Evolutionary conservation across 2,113 vertebrate species (phyloP).

Genomic region (Galbula dea): DNA sequence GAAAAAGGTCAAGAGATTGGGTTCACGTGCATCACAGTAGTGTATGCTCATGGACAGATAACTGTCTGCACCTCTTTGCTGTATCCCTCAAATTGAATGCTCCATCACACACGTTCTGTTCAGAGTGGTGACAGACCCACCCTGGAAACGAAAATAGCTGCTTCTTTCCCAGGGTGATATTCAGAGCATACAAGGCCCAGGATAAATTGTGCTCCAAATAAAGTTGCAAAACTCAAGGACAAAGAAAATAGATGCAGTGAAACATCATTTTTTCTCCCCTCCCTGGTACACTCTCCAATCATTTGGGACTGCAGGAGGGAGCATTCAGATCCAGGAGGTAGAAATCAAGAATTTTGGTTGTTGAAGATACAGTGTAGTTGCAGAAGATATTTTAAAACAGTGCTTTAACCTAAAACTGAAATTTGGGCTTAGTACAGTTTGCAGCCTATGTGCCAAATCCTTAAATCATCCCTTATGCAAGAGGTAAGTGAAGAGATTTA

Average conservation of each 20-base stretch:
- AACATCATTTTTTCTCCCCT: not conserved
- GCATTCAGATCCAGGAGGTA: not conserved
- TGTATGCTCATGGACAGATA: not conserved
- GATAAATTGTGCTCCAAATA: not conserved
- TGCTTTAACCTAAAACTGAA: not conserved
- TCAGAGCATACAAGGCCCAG: not conserved
- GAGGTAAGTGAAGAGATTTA: not conserved
- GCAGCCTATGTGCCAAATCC: not conserved
- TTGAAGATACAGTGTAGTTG: not conserved
- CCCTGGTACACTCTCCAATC: fast-evolving
- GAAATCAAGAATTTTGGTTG: not conserved
- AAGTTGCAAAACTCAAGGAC: not conserved
- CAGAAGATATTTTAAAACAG: not conserved
- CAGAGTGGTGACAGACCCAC: not conserved
- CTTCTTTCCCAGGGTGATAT: not conserved
- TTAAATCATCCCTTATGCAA: not conserved
- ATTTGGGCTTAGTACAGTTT: not conserved
- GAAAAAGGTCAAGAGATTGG: not conserved
- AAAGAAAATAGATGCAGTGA: not conserved
- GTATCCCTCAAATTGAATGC: not conserved
- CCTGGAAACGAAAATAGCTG: not conserved
- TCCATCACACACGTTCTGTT: not conserved
- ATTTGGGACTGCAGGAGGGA: not conserved
- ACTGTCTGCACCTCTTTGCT: not conserved
- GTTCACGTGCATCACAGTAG: not conserved